These are phyloP conservation scores for Brachypodius melanocephalos DNA, from an alignment of 2,113 vertebrate species.

Conservation along the genomic window DNA sequence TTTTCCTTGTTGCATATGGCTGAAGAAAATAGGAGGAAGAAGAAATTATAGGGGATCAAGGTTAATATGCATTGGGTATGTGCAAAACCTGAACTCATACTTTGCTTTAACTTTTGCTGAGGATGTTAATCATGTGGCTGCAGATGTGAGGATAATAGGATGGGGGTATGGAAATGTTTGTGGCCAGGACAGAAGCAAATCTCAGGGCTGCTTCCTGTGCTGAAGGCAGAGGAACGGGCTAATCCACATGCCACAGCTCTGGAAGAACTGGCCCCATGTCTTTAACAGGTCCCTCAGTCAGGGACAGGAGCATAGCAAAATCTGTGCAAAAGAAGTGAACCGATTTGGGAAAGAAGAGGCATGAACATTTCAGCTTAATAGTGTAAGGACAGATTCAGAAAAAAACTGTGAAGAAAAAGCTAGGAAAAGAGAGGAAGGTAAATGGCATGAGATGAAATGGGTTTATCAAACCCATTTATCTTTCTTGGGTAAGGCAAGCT, in stretches of 20 bases:
- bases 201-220: background rate
- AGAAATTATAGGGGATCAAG: background rate
- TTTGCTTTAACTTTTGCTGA: conserved; percentile 4
- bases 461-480: conserved; percentile 43
- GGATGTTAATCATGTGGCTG: conserved; percentile 25
- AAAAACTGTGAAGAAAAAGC: background rate
- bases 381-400: background rate
- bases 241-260: conserved; percentile 49
- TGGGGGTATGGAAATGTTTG: conserved; percentile 16
- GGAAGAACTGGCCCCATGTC: conserved; percentile 48
- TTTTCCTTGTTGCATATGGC: background rate
- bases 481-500: conserved; percentile 4
- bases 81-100: background rate
- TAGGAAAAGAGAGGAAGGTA: background rate
- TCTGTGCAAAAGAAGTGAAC: background rate
- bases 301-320: background rate
- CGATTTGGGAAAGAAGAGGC: conserved; percentile 36
- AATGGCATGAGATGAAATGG: conserved; percentile 33
- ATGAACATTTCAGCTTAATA: background rate
- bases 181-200: background rate
- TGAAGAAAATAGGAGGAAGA: background rate
- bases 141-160: conserved; percentile 12
- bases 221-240: conserved; percentile 52
- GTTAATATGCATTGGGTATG: background rate
- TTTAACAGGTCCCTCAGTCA: conserved; percentile 26